phyloP scores from a whole-genome alignment of 2,113 vertebrate genomes.

The Hoplias malabaricus region DNA sequence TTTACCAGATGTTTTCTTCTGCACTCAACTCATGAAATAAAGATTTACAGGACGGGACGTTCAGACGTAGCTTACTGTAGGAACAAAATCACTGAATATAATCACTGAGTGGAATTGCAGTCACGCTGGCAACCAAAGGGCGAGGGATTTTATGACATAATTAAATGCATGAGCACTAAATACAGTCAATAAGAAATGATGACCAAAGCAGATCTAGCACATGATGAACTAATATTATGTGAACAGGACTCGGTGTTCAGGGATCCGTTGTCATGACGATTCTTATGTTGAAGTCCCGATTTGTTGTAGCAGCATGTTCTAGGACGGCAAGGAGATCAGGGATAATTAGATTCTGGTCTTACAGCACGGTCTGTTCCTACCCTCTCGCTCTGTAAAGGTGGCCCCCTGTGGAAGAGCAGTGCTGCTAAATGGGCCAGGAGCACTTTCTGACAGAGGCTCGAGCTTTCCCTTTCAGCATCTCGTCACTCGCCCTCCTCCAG shows the following conservation, averaged over 20 bases:
- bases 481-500: slow-evolving; percentile 4
- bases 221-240: slow-evolving; percentile 22
- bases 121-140: neutral
- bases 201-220: slow-evolving; percentile 4
- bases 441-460: neutral
- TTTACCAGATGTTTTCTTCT: neutral
- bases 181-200: slow-evolving; percentile 25
- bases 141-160: slow-evolving; percentile 19
- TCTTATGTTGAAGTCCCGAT: neutral
- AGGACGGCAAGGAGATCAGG: neutral
- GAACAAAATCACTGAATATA: neutral
- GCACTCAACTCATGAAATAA: neutral
- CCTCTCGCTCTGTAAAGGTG: slow-evolving; percentile 3
- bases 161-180: neutral
- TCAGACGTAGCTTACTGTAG: neutral
- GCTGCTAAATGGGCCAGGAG: slow-evolving; percentile 14
- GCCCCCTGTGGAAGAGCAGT: slow-evolving; percentile 8
- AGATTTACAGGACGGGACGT: slow-evolving; percentile 15
- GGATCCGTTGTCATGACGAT: slow-evolving; percentile 21
- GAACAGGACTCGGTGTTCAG: neutral
- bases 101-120: slow-evolving; percentile 14
- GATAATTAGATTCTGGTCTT: neutral
- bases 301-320: slow-evolving; percentile 7
- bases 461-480: slow-evolving; percentile 17
- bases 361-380: neutral